Evolutionary conservation across 2,888 invertebrate species (phyloP).

Genomic region (Oligia fasciuncula): DNA sequence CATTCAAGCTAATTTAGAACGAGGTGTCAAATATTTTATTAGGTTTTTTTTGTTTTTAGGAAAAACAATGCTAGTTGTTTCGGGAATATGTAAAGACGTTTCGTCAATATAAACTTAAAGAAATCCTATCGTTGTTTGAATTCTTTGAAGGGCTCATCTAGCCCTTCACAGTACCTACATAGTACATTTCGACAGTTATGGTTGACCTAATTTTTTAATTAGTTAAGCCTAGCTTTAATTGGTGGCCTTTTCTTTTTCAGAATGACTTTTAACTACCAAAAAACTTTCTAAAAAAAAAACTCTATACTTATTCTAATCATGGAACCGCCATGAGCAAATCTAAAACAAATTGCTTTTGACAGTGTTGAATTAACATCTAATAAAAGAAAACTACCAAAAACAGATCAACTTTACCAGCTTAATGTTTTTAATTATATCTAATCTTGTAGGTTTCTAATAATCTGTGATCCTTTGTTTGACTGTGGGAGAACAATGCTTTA

Average conservation of each 20-base stretch:
- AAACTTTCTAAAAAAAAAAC: neutral
- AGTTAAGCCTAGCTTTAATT: neutral
- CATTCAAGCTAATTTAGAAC: too few species aligned
- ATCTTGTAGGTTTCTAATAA: constrained; percentile 17
- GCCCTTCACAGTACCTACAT: neutral
- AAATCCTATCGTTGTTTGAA: too few species aligned
- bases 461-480: constrained; percentile 44
- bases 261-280: neutral
- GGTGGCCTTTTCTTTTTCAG: neutral
- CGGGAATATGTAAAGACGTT: too few species aligned
- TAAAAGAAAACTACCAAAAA: neutral
- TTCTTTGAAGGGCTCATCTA: too few species aligned
- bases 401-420: neutral
- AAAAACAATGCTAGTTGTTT: too few species aligned
- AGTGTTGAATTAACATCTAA: neutral
- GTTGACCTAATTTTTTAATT: neutral
- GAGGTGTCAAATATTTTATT: too few species aligned
- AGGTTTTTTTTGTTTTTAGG: too few species aligned
- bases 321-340: neutral
- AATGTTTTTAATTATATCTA: constrained; percentile 27
- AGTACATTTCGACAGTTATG: neutral
- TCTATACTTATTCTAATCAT: neutral
- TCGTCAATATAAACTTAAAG: too few species aligned
- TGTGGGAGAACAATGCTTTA: constrained; percentile 54
- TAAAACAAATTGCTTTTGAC: neutral